Evolutionary conservation across 2,888 invertebrate species (phyloP).

Genomic region (Chloromyia formosa): DNA sequence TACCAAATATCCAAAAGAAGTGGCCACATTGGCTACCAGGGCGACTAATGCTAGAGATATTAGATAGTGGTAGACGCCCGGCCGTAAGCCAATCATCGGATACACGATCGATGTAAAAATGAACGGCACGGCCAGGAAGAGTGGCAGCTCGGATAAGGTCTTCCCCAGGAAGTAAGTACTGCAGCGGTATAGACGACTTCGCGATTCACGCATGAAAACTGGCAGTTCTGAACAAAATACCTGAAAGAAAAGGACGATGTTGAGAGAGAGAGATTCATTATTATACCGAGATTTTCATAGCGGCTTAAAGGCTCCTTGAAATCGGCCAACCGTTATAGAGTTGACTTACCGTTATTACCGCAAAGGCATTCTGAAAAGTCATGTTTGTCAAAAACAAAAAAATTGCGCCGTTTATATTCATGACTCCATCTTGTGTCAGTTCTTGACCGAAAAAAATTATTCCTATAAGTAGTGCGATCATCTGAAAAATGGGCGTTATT

Average conservation of each 20-base stretch:
- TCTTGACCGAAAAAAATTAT: conserved; percentile 86
- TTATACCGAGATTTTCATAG: no score
- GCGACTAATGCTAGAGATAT: conserved; percentile 77
- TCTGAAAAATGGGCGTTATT: no score
- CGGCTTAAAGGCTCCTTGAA: no score
- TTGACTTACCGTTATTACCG: conserved; percentile 86
- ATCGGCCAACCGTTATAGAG: no score
- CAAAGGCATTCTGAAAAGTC: conserved; percentile 95
- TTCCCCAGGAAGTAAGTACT: conserved; percentile 92
- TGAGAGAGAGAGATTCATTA: no score
- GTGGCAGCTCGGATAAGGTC: conserved; percentile 87
- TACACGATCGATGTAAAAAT: conserved; percentile 85
- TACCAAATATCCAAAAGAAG: conserved; percentile 91
- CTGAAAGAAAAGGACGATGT: conserved; percentile 65
- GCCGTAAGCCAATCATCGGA: conserved; percentile 87
- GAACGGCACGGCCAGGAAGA: conserved; percentile 83
- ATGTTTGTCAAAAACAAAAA: conserved; percentile 91
- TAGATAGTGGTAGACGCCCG: conserved; percentile 74
- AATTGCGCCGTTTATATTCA: conserved; percentile 93
- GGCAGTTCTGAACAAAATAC: conserved; percentile 91
- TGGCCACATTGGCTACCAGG: conserved; percentile 87
- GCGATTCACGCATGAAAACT: conserved; percentile 87
- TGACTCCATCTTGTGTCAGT: conserved; percentile 85
- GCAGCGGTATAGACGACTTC: conserved; percentile 89
- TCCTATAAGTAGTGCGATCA: conserved; percentile 87